Base-by-base conservation (phyloP, 2,797 vertebrate species). In the Spondyliosoma cantharus region DNA sequence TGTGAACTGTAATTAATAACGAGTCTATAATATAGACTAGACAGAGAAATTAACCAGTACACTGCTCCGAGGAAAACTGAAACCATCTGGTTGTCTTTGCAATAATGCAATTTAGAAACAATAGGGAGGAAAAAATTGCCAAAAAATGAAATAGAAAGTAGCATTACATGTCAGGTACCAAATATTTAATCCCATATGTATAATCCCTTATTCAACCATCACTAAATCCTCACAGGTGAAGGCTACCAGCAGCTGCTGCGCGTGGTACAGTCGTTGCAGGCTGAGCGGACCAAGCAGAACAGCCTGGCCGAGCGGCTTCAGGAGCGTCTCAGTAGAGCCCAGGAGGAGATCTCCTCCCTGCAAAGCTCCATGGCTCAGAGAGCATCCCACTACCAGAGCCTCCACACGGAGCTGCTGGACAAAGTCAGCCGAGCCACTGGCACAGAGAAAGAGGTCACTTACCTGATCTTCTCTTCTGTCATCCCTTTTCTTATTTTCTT, bases 341-440 rank as follows among this genome's bases (percentile, higher is more conserved):
- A 97, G 90, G 92, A 95, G 77, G 96, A 97, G 88, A 95, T 96
- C 74, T 94, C 94, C 56, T 91, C 95, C 69, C 93, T 97, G 90
- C 96, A 96, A 90, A 93, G 86, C 91, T 94, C 93, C 86, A 97
- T 98, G 96, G 93, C 92, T 50, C 96, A 97, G 87, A 95, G 96
- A 90, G 93, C 96, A 80, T 95, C 92, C 59, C 96, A 97, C 76
- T 97, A 96, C 92, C 95, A 97, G 86, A 89, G 83, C 72, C 96
- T 98, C 87, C 97, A 98, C 91, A 93, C 95, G 9, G 96, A 98
- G 62, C 93, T 98, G 16, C 60, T 96, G 89, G 96, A 95, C 85
- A 97, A 96, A 92, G 95, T 93, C 89, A 94, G 93, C 82, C 95
- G 94, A 80, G 88, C 95, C 57, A 91, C 79, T 25, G 94, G 90